Evolutionary conservation across 1,140 invertebrate species (phyloP), one percentile per base, ranked within the genome.

Genomic region (Bacillus rossius): DNA sequence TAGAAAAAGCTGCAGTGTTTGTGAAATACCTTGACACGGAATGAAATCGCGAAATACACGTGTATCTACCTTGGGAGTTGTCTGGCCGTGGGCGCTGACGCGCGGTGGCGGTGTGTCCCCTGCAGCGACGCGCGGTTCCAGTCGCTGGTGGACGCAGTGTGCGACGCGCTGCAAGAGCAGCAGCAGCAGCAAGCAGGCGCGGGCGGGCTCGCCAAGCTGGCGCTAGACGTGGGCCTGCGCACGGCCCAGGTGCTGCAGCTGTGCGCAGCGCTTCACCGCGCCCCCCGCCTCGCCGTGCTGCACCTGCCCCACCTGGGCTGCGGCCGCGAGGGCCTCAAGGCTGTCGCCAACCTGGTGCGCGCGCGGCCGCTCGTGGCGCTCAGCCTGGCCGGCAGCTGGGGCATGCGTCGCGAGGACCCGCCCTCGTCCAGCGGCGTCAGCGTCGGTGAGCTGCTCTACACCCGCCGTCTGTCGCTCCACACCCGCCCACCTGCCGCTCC

Each of bases 281-380:
- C 74, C 57, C 65, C 71, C 47, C 74, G 77, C 62, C 71, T 82
- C 22, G 73, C 78, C 43, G 73, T 77, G 22, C 65, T 82, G 41
- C 79, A 81, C 60, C 71, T 82, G 57, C 79, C 80, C 25, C 80
- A 81, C 68, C 70, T 81, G 49, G 74, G 79, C 19, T 82, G 79
- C 61, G 80, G 79, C 20, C 70, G 75, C 47, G 73, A 79, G 29
- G 79, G 79, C 8, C 70, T 81, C 2, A 68, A 71, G 34, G 75
- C 77, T 16, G 69, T 80, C 8, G 72, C 78, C 3, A 64, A 73
- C 22, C 61, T 81, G 10, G 70, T 81, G 8, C 71, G 71, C 42
- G 69, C 70, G 45, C 68, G 78, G 51, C 75, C 77, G 10, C 66
- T 81, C 16, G 65, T 78, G 10, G 77, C 78, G 2, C 70, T 82